These are phyloP conservation scores for Kryptopterus vitreolus DNA, from an alignment of 2,797 vertebrate species.

Conservation along the genomic window DNA sequence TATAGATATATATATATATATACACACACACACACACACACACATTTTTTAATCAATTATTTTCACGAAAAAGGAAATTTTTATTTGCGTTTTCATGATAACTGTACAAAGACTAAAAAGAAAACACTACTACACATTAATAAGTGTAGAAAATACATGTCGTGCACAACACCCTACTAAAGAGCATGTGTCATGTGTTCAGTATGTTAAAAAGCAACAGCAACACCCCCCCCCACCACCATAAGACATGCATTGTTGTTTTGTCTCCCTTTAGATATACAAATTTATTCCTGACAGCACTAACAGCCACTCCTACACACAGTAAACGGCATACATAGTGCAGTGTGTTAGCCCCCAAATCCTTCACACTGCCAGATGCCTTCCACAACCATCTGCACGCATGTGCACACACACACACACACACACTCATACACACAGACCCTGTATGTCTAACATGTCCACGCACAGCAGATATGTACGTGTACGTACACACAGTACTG, in stretches of 20 bases:
- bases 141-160: not conserved
- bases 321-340: not conserved
- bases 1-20: too few species aligned
- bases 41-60: not conserved
- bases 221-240: too few species aligned
- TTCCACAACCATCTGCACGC: not conserved
- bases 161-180: not conserved
- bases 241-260: not conserved
- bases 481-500: not conserved
- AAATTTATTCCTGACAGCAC: not conserved
- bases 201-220: too few species aligned
- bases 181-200: not conserved
- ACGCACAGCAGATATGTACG: not conserved
- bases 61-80: not conserved
- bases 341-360: conserved; percentile 6
- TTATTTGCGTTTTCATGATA: not conserved
- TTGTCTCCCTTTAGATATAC: not conserved
- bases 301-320: not conserved
- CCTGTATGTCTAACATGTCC: not conserved
- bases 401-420: not conserved
- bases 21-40: too few species aligned
- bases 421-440: not conserved
- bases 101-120: not conserved
- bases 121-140: not conserved
- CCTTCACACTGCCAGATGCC: conserved; percentile 2